A percentile compares a stretch with the other conserved stretches of the same genome.
These are phyloP conservation scores for Bombus ignitus DNA, from an alignment of 1,140 invertebrate species.

Conservation along the genomic window DNA sequence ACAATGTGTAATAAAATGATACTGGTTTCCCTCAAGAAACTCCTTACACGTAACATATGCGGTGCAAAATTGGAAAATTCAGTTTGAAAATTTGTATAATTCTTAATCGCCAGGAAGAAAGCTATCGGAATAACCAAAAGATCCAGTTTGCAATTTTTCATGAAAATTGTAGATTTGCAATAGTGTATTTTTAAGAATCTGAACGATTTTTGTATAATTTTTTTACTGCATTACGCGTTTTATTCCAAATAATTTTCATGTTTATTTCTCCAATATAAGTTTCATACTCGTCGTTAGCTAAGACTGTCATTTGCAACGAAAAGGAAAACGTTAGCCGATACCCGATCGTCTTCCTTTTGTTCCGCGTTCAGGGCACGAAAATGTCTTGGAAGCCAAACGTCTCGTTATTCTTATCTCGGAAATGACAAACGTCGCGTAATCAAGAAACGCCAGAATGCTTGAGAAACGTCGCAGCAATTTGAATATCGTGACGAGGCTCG, in stretches of 20 bases:
- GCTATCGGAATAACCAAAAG: too few species aligned
- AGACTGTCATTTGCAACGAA: background rate
- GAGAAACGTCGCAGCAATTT: slow-evolving; percentile 8
- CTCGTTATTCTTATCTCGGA: slow-evolving; percentile 24
- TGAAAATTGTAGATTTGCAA: too few species aligned
- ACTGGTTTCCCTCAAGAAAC: too few species aligned
- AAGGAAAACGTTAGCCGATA: background rate
- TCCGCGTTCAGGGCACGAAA: background rate
- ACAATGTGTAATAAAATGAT: too few species aligned
- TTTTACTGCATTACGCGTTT: background rate
- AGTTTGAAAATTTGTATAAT: too few species aligned
- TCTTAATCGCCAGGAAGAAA: too few species aligned
- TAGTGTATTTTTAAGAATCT: background rate
- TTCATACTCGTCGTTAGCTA: background rate
- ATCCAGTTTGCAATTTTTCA: too few species aligned
- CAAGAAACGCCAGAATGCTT: slow-evolving; percentile 3
- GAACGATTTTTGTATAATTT: too few species aligned
- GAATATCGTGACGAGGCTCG: slow-evolving; percentile 44
- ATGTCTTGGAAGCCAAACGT: background rate
- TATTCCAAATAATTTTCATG: background rate
- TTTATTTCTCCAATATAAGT: background rate
- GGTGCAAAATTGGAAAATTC: too few species aligned
- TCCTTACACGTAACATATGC: too few species aligned
- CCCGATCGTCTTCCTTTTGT: too few species aligned
- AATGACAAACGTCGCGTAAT: background rate